Evolutionary conservation across 2,888 invertebrate genomes (phyloP).

Genomic region (Heliconius ethilla): DNA sequence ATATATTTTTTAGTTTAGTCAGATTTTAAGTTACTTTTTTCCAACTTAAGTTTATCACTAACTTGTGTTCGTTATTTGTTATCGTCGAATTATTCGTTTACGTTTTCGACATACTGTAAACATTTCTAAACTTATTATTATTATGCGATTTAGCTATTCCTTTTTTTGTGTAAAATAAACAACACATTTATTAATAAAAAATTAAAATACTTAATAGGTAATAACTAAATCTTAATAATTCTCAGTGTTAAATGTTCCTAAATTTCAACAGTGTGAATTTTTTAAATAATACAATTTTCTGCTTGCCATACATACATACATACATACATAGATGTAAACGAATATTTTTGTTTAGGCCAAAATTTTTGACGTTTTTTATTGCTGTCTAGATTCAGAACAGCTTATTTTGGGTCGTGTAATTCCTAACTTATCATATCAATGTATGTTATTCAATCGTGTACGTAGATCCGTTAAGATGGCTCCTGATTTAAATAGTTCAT

Average conservation of each 20-base stretch:
- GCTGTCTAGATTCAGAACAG: slow-evolving; percentile 51
- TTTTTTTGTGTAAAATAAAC: slow-evolving; percentile 51
- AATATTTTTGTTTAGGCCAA: slow-evolving; percentile 54
- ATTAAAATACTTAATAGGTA: slow-evolving; percentile 67
- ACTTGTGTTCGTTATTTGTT: slow-evolving; percentile 71
- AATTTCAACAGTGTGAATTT: slow-evolving; percentile 75
- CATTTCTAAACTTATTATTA: slow-evolving; percentile 58
- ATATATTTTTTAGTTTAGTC: slow-evolving; percentile 64
- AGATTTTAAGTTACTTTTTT: slow-evolving; percentile 61
- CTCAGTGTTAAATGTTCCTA: slow-evolving; percentile 82
- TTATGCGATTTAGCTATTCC: slow-evolving; percentile 35
- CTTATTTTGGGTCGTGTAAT: slow-evolving; percentile 35
- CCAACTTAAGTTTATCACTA: slow-evolving; percentile 65
- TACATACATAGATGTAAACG: slow-evolving; percentile 66
- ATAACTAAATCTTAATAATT: slow-evolving; percentile 74
- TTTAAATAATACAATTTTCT: slow-evolving; percentile 66
- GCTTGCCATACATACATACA: slow-evolving; percentile 79
- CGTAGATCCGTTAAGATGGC: slow-evolving; percentile 35
- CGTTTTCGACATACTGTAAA: slow-evolving; percentile 49
- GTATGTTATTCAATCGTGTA: slow-evolving; percentile 37
- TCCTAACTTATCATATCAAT: slow-evolving; percentile 43
- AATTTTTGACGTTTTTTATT: slow-evolving; percentile 46
- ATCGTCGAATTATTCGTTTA: slow-evolving; percentile 52
- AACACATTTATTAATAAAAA: slow-evolving; percentile 62
- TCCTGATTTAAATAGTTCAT: slow-evolving; percentile 39